Evolutionary conservation across 2,797 vertebrate species (phyloP), one percentile per base, ranked within the genome.

Genomic region (Gorsachius magnificus): DNA sequence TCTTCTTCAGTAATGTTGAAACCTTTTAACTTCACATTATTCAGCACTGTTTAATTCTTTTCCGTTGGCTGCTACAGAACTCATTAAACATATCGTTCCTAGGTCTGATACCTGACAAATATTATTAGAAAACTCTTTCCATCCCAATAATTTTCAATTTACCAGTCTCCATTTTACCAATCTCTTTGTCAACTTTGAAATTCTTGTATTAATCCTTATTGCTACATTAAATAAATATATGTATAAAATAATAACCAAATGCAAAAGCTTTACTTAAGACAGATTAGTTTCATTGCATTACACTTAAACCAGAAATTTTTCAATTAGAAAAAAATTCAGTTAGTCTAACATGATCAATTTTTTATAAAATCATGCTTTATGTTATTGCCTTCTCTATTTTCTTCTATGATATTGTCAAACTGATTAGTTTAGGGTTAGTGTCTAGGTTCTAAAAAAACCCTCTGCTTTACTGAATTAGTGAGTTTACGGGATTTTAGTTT

Each of bases 371-470:
- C 6, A 63, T 45, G 26, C 1, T 41, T 72, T 58, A n/a, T 36
- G 18, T 65, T 84, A 38, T 22, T 4, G 3, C 11, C 17, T 36
- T 83, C 43, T 71, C 16, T 63, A 22, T 76, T 68, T 86, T 68
- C 24, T 83, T 64, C 54, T 12, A 36, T 25, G 71, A 98, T 96
- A 96, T 31, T 24, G 92, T 95, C 93, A 95, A 96, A 93, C 75
- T 93, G 48, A 95, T 97, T 95, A 93, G 90, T 95, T 97, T 91
- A 95, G 88, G 64, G 89, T 89, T 63, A 87, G 35, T 90, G 83
- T 92, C 82, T 93, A 86, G 77, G 5, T 93, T 96, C 89, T 83
- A 17, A 61, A 9, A 60, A 96, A 88, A 48, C 0, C 18, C 16
- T 6, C 35, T 31, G 51, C 74, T 95, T 80, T 96, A 72, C 10